Evolutionary conservation across 23 tunicate species (phyloP).

Genomic region (Corella eumyota): DNA sequence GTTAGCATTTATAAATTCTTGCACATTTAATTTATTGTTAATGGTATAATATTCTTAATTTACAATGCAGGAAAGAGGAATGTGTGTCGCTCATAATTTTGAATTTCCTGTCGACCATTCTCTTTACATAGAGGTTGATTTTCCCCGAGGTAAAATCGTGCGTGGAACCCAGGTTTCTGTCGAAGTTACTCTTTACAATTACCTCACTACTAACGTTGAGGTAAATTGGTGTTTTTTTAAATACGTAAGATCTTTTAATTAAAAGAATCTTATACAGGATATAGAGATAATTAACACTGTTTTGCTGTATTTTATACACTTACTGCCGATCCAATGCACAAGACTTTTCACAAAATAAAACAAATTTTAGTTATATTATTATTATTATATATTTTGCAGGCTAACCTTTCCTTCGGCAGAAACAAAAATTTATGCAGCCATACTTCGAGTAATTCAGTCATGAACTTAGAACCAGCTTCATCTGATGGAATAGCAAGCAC

Average conservation of each 20-base stretch:
- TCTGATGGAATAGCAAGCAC: constrained; percentile 11
- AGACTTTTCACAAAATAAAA: too few species aligned
- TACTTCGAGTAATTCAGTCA: too few species aligned
- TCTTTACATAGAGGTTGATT: constrained; percentile 31
- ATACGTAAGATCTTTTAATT: too few species aligned
- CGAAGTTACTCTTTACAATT: constrained; percentile 34
- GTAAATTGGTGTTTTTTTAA: constrained; percentile 3
- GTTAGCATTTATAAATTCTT: too few species aligned
- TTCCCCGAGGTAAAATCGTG: constrained; percentile 23
- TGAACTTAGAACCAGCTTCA: too few species aligned
- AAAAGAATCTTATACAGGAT: too few species aligned
- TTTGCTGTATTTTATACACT: too few species aligned
- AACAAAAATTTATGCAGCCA: constrained; percentile 16
- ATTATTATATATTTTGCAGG: constrained; percentile 25
- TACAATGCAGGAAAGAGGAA: constrained; percentile 27
- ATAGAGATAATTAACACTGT: too few species aligned
- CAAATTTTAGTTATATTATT: too few species aligned
- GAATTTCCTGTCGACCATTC: constrained; percentile 42
- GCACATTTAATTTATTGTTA: too few species aligned
- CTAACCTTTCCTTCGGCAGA: constrained; percentile 7
- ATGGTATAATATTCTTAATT: not conserved
- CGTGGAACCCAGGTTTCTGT: constrained; percentile 41
- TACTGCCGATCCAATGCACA: too few species aligned
- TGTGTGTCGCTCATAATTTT: constrained; percentile 37
- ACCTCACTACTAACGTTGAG: constrained; percentile 15